phyloP scores from a whole-genome alignment of 1,140 invertebrate genomes.

The Drosophila saltans region DNA sequence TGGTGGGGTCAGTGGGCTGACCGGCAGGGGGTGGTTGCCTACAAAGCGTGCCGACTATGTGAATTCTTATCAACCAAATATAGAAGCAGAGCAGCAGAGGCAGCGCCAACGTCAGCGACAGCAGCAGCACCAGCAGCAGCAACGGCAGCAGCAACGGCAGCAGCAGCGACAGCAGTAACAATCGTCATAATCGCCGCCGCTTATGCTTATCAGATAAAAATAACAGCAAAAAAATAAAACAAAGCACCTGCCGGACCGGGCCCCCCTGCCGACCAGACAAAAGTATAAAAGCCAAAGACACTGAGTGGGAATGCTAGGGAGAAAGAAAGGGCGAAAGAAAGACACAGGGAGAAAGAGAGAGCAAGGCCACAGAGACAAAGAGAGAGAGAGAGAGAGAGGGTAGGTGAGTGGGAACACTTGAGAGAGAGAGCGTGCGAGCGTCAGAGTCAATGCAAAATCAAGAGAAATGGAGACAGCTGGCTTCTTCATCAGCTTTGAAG shows the following conservation, averaged over 20 bases:
- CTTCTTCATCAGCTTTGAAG: conserved; percentile 10
- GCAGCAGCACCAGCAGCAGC: conserved; percentile 8
- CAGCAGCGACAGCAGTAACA: conserved; percentile 2
- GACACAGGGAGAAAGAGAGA: not conserved
- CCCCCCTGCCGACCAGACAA: conserved; percentile 38
- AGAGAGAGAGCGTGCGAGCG: conserved; percentile 9
- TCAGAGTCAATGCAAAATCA: not conserved
- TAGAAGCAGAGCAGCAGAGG: not conserved
- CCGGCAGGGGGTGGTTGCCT: conserved; percentile 26
- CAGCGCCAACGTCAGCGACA: conserved; percentile 1
- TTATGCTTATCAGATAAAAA: conserved; percentile 8
- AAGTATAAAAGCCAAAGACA: conserved; percentile 2
- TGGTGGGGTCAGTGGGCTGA: conserved; percentile 15
- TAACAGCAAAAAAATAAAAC: conserved; percentile 19
- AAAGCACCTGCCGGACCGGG: conserved; percentile 56
- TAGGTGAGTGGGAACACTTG: not conserved
- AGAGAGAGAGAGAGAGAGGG: not conserved
- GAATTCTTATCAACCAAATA: conserved; percentile 45
- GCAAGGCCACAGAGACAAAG: not conserved
- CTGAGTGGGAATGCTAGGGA: not conserved
- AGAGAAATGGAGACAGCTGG: conserved; percentile 6
- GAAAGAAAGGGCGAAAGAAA: conserved; percentile 1
- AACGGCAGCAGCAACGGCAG: conserved; percentile 25
- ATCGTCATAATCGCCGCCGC: not conserved
- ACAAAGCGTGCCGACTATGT: conserved; percentile 65